phyloP scores from a whole-genome alignment of 2,113 vertebrate species.

The Antechinus flavipes region DNA sequence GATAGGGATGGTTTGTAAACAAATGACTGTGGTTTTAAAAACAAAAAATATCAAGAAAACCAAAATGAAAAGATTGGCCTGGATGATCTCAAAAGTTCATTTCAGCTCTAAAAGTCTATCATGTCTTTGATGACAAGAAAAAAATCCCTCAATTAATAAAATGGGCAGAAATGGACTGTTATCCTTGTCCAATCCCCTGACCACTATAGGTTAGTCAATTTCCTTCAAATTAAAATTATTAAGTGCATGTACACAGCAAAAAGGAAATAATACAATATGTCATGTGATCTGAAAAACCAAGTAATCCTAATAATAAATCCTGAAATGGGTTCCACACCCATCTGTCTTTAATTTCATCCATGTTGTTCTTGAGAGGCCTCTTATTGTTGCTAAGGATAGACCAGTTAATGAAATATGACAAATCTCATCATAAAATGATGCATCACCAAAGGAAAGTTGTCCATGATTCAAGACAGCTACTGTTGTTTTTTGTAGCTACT shows the following conservation, averaged over 20 bases:
- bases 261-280: conserved; percentile 60
- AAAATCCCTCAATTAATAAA: neutral
- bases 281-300: conserved; percentile 51
- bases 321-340: conserved; percentile 62
- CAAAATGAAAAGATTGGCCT: neutral
- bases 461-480: conserved; percentile 76
- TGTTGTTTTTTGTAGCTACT: conserved; percentile 71
- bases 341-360: conserved; percentile 81
- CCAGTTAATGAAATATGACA: conserved; percentile 73
- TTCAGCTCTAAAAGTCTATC: neutral
- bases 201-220: conserved; percentile 13
- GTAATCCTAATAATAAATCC: conserved; percentile 56
- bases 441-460: conserved; percentile 70
- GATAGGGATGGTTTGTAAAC: neutral
- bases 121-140: conserved; percentile 23
- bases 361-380: conserved; percentile 75
- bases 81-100: neutral
- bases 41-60: neutral
- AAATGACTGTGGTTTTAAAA: neutral
- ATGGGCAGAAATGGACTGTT: conserved; percentile 25
- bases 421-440: conserved; percentile 74
- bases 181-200: neutral
- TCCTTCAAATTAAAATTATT: conserved; percentile 58
- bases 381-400: conserved; percentile 73
- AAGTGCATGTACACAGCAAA: conserved; percentile 46